A percentile compares a stretch with the other conserved stretches of the same genome.
Conservation (phyloP, 2,888 invertebrate species). For the Acrobeloides nanus region DNA sequence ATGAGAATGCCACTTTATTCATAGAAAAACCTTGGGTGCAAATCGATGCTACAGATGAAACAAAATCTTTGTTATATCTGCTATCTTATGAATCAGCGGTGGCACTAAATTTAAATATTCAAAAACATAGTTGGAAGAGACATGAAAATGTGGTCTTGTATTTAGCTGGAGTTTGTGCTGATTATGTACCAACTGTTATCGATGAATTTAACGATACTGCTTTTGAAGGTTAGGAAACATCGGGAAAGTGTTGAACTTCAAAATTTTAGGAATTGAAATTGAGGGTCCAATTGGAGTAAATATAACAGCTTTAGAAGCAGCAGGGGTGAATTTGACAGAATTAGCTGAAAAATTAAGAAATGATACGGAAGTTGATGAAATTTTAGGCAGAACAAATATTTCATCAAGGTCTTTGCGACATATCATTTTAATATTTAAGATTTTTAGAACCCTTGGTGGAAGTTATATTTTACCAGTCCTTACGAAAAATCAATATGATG, state of each 20-base stretch:
- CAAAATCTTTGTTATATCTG: slow-evolving; percentile 42
- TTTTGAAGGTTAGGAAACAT: slow-evolving; percentile 35
- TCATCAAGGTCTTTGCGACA: slow-evolving; percentile 28
- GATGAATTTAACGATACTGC: slow-evolving; percentile 44
- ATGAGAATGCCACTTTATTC: slow-evolving; percentile 18
- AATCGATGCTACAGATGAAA: slow-evolving; percentile 40
- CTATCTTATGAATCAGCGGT: slow-evolving; percentile 28
- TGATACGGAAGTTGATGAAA: slow-evolving; percentile 52
- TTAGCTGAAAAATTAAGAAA: slow-evolving; percentile 51
- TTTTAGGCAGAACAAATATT: slow-evolving; percentile 41
- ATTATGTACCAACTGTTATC: slow-evolving; percentile 44
- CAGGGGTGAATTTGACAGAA: slow-evolving; percentile 47
- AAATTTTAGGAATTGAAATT: slow-evolving; percentile 38
- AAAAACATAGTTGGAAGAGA: slow-evolving; percentile 28
- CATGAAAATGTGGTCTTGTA: slow-evolving; percentile 42
- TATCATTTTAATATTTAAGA: too few relatives aligned
- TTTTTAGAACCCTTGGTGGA: slow-evolving; percentile 22
- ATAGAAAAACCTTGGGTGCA: slow-evolving; percentile 31
- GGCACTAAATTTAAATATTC: slow-evolving; percentile 30
- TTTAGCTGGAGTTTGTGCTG: slow-evolving; percentile 47
- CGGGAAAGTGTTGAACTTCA: too few relatives aligned
- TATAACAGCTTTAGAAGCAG: slow-evolving; percentile 38
- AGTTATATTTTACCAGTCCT: slow-evolving; percentile 44
- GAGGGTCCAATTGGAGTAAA: slow-evolving; percentile 53
- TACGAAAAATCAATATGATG: slow-evolving; percentile 50